phyloP scores from a whole-genome alignment of 2,888 invertebrate genomes.

The Drosophila kuntzei region DNA sequence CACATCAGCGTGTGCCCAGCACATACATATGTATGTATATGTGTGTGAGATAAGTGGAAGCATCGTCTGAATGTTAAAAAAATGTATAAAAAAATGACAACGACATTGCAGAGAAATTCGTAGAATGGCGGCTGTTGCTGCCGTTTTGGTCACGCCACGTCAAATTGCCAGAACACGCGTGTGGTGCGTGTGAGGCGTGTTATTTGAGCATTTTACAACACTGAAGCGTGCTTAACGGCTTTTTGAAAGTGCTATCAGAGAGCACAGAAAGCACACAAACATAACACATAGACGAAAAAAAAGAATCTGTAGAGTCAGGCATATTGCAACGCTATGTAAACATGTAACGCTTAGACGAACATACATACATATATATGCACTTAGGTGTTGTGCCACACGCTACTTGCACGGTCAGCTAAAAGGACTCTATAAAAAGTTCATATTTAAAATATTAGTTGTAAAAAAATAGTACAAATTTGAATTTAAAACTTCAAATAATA shows the following conservation, averaged over 20 bases:
- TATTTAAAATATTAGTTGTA: not conserved
- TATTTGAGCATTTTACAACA: constrained; percentile 76
- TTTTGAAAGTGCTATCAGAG: constrained; percentile 74
- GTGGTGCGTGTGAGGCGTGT: constrained; percentile 74
- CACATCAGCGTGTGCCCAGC: constrained; percentile 61
- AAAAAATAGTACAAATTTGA: not conserved
- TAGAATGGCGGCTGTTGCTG: constrained; percentile 35
- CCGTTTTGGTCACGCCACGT: constrained; percentile 71
- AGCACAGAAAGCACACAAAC: constrained; percentile 16
- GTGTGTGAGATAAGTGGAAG: constrained; percentile 54
- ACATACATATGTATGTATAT: constrained; percentile 14
- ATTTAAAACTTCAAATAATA: too few species aligned
- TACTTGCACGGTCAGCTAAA: constrained; percentile 27
- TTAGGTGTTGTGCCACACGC: constrained; percentile 16
- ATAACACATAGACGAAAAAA: constrained; percentile 24
- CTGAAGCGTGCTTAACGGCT: constrained; percentile 79
- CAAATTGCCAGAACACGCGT: constrained; percentile 74
- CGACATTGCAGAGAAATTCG: constrained; percentile 37
- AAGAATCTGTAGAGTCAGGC: constrained; percentile 34
- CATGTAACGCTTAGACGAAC: constrained; percentile 47
- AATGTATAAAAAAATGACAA: constrained; percentile 30
- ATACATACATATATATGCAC: constrained; percentile 25
- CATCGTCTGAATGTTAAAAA: constrained; percentile 30
- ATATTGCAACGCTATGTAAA: constrained; percentile 52
- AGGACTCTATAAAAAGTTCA: constrained; percentile 3